Evolutionary conservation across 2,797 vertebrate genomes (phyloP), one percentile per base, ranked within the genome.

Genomic region (Cyprinella venusta): DNA sequence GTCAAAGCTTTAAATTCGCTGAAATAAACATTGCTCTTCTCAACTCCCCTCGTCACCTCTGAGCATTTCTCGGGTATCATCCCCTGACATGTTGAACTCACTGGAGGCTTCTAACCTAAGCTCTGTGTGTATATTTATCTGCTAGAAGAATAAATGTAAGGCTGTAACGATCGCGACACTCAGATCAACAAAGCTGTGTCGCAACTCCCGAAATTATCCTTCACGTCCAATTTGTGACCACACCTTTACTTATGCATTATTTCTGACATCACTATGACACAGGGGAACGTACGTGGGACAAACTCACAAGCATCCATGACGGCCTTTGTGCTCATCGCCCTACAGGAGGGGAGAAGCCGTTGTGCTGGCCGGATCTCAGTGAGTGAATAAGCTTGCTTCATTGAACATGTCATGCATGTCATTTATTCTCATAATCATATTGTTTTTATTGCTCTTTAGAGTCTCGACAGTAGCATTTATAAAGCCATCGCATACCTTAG

Each of bases 281-380:
- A 88, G 87, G 87, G 87, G 40, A 65, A 80, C 13, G 72, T 88
- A 8, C 67, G 1, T 24, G 88, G 93, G 0, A 10, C 86, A 0
- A 91, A 95, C n/a, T 88, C 94, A 0, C 94, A 96, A 0, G 91
- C 90, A 6, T 94, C 97, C 0, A 93, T 98, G 88, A 98, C 97
- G 0, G 96, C 97, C 45, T 98, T 97, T 4, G 91, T 94, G 24
- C 90, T 97, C 50, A 90, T 97, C 0, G 93, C 96, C 0, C 87
- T 98, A 88, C 86, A 94, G 83, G 97, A 97, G 82, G 86, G 95
- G 2, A 86, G 36, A 0, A 5, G 80, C 0, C 36, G 92, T 50
- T 98, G 97, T 63, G 48, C n/a, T 0, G 18, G 8, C 0, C 89
- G 80, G 0, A 52, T 97, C 71, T 90, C 88, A 0, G 97, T 98